Conservation (phyloP, 2,113 vertebrate genomes). For the Mus musculus region DNA sequence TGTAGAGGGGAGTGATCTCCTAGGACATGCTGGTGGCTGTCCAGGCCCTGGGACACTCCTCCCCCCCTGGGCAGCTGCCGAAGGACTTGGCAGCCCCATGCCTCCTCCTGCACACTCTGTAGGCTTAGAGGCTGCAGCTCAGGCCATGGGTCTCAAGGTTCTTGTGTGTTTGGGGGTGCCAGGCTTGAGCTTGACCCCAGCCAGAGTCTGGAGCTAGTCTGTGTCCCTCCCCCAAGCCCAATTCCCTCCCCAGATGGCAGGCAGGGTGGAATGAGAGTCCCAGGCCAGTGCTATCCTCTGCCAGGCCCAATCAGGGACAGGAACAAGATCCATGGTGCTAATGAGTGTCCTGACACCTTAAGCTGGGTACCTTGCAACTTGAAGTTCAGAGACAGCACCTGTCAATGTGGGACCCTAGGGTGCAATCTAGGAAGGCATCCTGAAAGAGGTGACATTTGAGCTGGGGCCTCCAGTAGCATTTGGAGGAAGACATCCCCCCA, state of each 20-base stretch:
- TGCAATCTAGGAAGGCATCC: slow-evolving; percentile 47
- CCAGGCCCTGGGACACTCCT: background rate
- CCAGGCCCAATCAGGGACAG: background rate
- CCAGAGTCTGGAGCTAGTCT: background rate
- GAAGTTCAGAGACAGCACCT: background rate
- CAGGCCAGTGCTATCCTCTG: background rate
- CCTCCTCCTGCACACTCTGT: slow-evolving; percentile 41
- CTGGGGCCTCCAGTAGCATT: background rate
- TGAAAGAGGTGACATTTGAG: slow-evolving; percentile 26
- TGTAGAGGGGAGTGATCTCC: background rate
- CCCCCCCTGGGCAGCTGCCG: background rate
- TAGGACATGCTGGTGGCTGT: background rate
- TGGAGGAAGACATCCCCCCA: background rate
- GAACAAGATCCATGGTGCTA: background rate
- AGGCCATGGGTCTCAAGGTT: background rate
- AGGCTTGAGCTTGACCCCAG: background rate
- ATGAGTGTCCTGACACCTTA: background rate
- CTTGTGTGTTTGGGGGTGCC: background rate
- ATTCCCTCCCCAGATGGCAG: background rate
- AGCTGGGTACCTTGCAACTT: accelerated
- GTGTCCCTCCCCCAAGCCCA: background rate
- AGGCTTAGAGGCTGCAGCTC: background rate
- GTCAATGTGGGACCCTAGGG: background rate
- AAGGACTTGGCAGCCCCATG: background rate
- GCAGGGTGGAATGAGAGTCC: background rate